Conservation (phyloP, 2,113 vertebrate species). For the Nettapus auritus region DNA sequence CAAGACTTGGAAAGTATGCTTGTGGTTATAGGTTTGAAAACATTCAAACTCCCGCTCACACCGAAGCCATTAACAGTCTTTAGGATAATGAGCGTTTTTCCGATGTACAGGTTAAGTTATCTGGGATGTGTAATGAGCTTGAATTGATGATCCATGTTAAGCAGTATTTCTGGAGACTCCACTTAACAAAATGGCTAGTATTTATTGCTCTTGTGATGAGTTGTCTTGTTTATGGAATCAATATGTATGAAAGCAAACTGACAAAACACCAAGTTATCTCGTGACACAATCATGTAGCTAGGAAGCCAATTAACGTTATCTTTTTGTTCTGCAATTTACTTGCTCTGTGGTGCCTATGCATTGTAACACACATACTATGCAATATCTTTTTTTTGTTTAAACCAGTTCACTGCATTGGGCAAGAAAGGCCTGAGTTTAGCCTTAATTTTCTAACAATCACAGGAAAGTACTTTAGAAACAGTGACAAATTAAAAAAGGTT, state of each 20-base stretch:
- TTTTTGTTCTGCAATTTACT: constrained; percentile 29
- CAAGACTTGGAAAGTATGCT: background rate
- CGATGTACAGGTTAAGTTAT: background rate
- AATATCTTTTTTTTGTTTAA: background rate
- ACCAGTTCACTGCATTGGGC: constrained; percentile 33
- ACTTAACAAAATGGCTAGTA: background rate
- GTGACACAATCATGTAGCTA: constrained; percentile 18
- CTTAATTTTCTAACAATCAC: constrained; percentile 45
- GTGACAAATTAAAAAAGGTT: constrained; percentile 12
- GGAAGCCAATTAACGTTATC: constrained; percentile 33
- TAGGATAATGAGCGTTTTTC: background rate
- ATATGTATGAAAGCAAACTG: constrained; percentile 8
- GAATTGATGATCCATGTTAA: background rate
- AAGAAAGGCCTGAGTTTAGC: constrained; percentile 38
- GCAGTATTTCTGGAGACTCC: background rate
- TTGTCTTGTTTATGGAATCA: constrained; percentile 36
- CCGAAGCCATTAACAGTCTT: background rate
- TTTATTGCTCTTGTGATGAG: constrained; percentile 9
- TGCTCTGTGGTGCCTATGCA: constrained; percentile 52
- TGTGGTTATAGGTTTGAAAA: background rate
- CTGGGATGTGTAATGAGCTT: background rate
- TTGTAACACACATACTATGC: constrained; percentile 57
- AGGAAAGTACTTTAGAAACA: constrained; percentile 37
- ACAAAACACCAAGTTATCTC: background rate
- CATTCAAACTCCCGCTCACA: background rate